Evolutionary conservation across 2,888 invertebrate species (phyloP), one percentile per base, ranked within the genome.

Genomic region (Oxytorus armatus): DNA sequence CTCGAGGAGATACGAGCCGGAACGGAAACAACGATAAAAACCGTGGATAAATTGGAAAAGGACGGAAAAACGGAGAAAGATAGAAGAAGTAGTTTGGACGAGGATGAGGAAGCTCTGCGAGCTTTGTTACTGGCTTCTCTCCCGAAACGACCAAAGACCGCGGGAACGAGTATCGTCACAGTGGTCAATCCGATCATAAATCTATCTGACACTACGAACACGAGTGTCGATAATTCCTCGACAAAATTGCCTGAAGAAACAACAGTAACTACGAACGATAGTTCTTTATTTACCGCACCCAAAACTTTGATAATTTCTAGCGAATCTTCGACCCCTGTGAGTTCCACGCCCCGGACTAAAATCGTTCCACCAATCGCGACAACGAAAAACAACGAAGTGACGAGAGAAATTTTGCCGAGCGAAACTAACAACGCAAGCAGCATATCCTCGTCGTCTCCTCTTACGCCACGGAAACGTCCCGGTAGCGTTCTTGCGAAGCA

Each of bases 51-150:
- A 5, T 4, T 29, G 7, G 39, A 36, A 36, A 51, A 25, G 2
- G 42, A 11, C 21, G 49, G 21, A 1, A 65, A 82, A 44, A 44
- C 23, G n/a, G 72, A 82, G 44, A 80, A 74, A 69, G 75, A 83
- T 18, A 85, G 88, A 59, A 87, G 89, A 73, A 80, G 83, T 36
- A 92, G 91, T 47, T 25, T 90, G 2, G 92, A 92, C 0, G 92
- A 92, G n/a, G 92, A 92, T 57, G 92, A 91, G 53, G 88, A 91
- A 55, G 86, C 84, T n/a, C 83, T 92, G 2, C 82, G 92, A 49
- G 89, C 88, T 18, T 84, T 88, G 78, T 69, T 91, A 21, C 65
- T 92, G 8, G 92, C 91, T 16, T 91, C 91, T 10, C 76, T 92
- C 25, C 86, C 88, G 1, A 91, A 89, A 77, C 83, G 89, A 36